Conservation (phyloP, 1,140 invertebrate genomes). For the Zaprionus kolodkinae region DNA sequence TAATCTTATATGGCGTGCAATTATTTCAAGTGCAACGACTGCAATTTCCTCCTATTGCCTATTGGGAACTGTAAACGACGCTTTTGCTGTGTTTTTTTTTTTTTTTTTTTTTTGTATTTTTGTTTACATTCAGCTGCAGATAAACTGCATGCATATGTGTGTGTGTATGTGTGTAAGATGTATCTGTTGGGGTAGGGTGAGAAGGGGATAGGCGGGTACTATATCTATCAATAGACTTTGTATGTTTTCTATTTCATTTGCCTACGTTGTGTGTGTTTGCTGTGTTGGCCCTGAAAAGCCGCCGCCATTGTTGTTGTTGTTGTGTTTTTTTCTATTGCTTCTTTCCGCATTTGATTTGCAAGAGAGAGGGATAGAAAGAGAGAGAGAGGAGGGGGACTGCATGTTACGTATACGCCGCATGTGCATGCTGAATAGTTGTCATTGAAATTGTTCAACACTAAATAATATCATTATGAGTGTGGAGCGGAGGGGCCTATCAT, state of each 20-base stretch:
- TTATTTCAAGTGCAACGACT: conserved; percentile 56
- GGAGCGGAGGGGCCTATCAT: neutral
- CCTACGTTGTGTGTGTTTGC: conserved; percentile 31
- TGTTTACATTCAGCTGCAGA: conserved; percentile 42
- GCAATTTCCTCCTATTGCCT: conserved; percentile 43
- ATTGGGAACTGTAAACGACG: conserved; percentile 11
- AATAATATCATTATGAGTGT: neutral
- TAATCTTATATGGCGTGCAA: conserved; percentile 46
- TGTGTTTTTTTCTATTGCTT: conserved; percentile 51
- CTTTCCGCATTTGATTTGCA: conserved; percentile 62
- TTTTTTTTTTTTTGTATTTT: conserved; percentile 48
- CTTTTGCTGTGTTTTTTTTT: conserved; percentile 22
- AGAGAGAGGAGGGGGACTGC: conserved; percentile 1
- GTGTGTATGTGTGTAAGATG: neutral
- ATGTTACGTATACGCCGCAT: conserved; percentile 52
- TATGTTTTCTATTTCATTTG: conserved; percentile 71
- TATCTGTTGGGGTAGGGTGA: neutral
- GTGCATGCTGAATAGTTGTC: conserved; percentile 7
- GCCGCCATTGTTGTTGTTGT: conserved; percentile 21
- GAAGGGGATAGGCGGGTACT: neutral
- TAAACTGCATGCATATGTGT: conserved; percentile 11
- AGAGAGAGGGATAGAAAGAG: neutral
- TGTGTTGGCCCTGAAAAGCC: conserved; percentile 48
- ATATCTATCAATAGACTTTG: conserved; percentile 48
- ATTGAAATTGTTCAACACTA: neutral